Conservation (phyloP, 2,797 vertebrate genomes). For the Gouania willdenowi region DNA sequence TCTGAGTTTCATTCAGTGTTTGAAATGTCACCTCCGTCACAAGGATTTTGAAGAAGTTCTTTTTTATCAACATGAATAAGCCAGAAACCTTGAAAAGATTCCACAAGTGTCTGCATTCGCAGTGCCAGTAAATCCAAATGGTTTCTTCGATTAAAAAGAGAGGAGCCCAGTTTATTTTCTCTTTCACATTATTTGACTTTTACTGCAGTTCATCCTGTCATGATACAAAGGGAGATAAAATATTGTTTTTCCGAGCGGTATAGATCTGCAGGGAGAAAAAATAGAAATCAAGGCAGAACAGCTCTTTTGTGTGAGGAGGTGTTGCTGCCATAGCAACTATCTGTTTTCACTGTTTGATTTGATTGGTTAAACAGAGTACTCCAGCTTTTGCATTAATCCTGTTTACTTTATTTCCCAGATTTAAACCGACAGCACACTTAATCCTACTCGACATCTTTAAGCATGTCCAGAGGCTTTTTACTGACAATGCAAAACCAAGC, state of each 20-base stretch:
- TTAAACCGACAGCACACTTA: background rate
- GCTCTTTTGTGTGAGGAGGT: constrained; percentile 20
- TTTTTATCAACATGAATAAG: background rate
- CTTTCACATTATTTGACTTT: constrained; percentile 6
- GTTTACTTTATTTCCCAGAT: background rate
- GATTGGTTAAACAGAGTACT: constrained; percentile 19
- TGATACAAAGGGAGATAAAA: constrained; percentile 17
- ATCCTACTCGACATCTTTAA: too few relatives aligned
- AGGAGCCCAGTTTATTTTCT: constrained; percentile 4
- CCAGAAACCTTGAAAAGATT: constrained; percentile 1
- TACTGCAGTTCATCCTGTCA: constrained; percentile 3
- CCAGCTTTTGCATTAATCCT: background rate
- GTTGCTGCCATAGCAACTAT: constrained; percentile 45
- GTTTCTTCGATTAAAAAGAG: constrained; percentile 1
- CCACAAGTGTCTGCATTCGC: background rate
- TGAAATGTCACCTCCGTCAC: background rate
- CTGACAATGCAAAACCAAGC: too few relatives aligned
- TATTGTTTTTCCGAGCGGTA: constrained; percentile 32
- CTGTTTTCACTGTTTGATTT: constrained; percentile 19
- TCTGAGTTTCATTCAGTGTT: background rate
- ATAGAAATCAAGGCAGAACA: constrained; percentile 6
- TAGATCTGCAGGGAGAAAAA: constrained; percentile 18
- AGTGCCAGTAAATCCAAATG: constrained; percentile 1
- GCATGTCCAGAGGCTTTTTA: too few relatives aligned
- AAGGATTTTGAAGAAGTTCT: background rate